Evolutionary conservation across 2,797 vertebrate genomes (phyloP).

Genomic region (Neosalanx taihuensis): DNA sequence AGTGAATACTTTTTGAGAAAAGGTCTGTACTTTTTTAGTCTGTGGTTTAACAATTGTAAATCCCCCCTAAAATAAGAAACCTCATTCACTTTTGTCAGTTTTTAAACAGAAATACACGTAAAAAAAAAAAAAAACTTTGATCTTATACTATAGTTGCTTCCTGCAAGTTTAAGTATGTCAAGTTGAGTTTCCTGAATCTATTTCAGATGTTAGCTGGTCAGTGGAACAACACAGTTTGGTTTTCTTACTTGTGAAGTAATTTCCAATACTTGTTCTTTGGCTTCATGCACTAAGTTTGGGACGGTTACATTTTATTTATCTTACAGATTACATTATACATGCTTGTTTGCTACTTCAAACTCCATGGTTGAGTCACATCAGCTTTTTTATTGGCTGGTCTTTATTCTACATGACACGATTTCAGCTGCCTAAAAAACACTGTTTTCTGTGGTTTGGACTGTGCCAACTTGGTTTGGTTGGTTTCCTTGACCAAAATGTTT

Average conservation of each 20-base stretch:
- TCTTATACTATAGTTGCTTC: constrained; percentile 45
- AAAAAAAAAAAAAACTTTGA: constrained; percentile 12
- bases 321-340: neutral
- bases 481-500: neutral
- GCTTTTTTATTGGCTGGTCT: neutral
- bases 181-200: constrained; percentile 50
- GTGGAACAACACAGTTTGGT: constrained; percentile 49
- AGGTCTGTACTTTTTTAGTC: too few species aligned
- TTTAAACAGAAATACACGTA: constrained; percentile 52
- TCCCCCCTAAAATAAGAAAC: constrained; percentile 15
- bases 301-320: neutral
- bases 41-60: too few species aligned
- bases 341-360: neutral
- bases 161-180: constrained; percentile 54
- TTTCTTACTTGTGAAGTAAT: constrained; percentile 10
- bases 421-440: constrained; percentile 65
- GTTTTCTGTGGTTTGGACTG: constrained; percentile 41
- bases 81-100: constrained; percentile 34
- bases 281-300: constrained; percentile 9
- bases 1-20: too few species aligned
- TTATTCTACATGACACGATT: constrained; percentile 46
- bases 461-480: constrained; percentile 39
- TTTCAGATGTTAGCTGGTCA: constrained; percentile 50
- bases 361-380: neutral
- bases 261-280: neutral